Conservation (phyloP, 2,888 invertebrate species). For the Chaetogeoica ovagalla region DNA sequence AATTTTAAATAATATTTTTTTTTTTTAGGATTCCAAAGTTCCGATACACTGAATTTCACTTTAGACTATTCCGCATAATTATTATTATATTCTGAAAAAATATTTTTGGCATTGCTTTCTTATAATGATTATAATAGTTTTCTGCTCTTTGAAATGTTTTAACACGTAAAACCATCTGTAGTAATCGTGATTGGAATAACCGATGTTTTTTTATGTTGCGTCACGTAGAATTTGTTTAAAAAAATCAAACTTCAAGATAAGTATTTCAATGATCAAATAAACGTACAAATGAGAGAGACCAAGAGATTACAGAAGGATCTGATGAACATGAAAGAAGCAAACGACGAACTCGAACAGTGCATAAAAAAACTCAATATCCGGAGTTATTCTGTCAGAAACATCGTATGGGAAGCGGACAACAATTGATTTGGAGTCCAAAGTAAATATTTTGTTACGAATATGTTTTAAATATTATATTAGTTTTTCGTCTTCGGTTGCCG, state of each 20-base stretch:
- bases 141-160: too few species aligned
- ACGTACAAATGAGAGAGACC: constrained; percentile 70
- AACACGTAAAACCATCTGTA: too few species aligned
- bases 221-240: constrained; percentile 65
- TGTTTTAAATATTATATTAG: not conserved
- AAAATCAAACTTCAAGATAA: constrained; percentile 74
- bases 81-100: too few species aligned
- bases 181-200: too few species aligned
- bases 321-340: not conserved
- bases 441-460: not conserved
- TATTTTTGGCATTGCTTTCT: too few species aligned
- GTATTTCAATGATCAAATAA: constrained; percentile 72
- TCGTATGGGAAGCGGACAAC: not conserved
- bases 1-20: too few species aligned
- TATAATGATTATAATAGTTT: too few species aligned
- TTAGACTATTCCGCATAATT: too few species aligned
- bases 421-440: too few species aligned
- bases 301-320: constrained; percentile 70
- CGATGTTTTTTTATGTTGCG: not conserved
- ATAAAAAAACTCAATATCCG: constrained; percentile 12
- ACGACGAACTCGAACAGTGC: not conserved
- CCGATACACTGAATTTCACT: too few species aligned
- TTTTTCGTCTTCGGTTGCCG: not conserved
- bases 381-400: not conserved
- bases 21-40: too few species aligned